phyloP scores from a whole-genome alignment of 35 echinoderm and acorn worm species.

The Lytechinus variegatus region DNA sequence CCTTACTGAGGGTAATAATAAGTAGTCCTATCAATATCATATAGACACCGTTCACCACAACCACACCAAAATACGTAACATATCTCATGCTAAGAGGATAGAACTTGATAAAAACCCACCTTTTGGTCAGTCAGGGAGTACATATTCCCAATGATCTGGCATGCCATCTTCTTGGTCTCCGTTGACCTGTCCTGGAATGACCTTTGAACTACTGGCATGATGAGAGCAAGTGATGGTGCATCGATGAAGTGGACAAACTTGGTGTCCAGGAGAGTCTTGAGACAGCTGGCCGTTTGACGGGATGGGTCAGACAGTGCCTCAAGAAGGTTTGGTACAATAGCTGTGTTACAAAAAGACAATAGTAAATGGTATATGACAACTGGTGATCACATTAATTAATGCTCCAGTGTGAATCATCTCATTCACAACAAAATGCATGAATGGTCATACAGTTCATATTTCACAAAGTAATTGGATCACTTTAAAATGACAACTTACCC shows the following conservation, averaged over 20 bases:
- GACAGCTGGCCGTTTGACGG: constrained; percentile 76
- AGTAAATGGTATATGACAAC: neutral
- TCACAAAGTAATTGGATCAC: too few species aligned
- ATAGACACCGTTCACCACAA: too few species aligned
- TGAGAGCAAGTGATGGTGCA: constrained; percentile 95
- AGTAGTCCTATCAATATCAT: too few species aligned
- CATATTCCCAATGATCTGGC: constrained; percentile 99
- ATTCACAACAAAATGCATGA: too few species aligned
- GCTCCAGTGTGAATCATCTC: too few species aligned
- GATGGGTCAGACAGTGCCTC: constrained; percentile 88
- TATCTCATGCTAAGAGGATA: neutral
- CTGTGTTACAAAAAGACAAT: constrained; percentile 44
- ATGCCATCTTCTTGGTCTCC: constrained; percentile 97
- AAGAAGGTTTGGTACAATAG: constrained; percentile 88
- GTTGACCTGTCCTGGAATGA: constrained; percentile 95
- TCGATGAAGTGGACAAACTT: constrained; percentile 99
- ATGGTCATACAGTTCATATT: too few species aligned
- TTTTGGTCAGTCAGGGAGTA: constrained; percentile 98
- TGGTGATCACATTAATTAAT: too few species aligned
- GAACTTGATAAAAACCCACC: constrained; percentile 50
- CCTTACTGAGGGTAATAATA: too few species aligned
- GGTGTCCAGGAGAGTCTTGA: constrained; percentile 78
- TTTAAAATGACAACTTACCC: constrained; percentile 53
- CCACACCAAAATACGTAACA: neutral
- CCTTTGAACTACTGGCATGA: constrained; percentile 97